Evolutionary conservation across 2,888 invertebrate species (phyloP).

Genomic region (Pollenia griseotomentosa): DNA sequence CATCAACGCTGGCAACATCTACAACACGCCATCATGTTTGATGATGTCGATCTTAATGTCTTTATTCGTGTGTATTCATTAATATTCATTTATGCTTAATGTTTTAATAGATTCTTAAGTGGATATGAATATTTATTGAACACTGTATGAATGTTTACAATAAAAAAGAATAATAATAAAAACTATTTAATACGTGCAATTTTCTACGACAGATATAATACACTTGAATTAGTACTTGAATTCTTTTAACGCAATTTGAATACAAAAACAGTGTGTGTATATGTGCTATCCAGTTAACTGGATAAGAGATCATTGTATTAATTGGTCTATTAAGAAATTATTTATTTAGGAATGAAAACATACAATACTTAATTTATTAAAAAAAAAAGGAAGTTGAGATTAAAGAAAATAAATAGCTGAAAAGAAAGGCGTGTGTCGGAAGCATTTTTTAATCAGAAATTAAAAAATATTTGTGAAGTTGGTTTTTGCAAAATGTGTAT

Average conservation of each 20-base stretch:
- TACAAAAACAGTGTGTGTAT: background rate
- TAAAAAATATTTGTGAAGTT: too few relatives aligned
- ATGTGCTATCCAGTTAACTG: background rate
- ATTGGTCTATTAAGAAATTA: slow-evolving; percentile 31
- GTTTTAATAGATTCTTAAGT: slow-evolving; percentile 60
- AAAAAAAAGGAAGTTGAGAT: background rate
- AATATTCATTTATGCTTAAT: slow-evolving; percentile 55
- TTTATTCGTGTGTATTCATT: slow-evolving; percentile 27
- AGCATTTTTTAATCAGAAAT: too few relatives aligned
- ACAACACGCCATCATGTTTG: background rate
- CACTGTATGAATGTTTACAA: slow-evolving; percentile 17
- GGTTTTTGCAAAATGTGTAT: too few relatives aligned
- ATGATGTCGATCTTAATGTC: background rate
- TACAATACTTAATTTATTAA: background rate
- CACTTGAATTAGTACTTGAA: slow-evolving; percentile 18
- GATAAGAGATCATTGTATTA: slow-evolving; percentile 10
- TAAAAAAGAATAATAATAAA: background rate
- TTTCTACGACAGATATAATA: background rate
- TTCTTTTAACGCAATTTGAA: slow-evolving; percentile 3
- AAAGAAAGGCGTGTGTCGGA: background rate
- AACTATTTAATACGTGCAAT: background rate
- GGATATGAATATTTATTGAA: slow-evolving; percentile 50
- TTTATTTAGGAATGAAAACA: slow-evolving; percentile 43
- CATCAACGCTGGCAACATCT: background rate
- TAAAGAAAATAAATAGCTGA: background rate